These are phyloP conservation scores for Ceuthmochares aereus DNA, from an alignment of 2,113 vertebrate species.

Conservation along the genomic window DNA sequence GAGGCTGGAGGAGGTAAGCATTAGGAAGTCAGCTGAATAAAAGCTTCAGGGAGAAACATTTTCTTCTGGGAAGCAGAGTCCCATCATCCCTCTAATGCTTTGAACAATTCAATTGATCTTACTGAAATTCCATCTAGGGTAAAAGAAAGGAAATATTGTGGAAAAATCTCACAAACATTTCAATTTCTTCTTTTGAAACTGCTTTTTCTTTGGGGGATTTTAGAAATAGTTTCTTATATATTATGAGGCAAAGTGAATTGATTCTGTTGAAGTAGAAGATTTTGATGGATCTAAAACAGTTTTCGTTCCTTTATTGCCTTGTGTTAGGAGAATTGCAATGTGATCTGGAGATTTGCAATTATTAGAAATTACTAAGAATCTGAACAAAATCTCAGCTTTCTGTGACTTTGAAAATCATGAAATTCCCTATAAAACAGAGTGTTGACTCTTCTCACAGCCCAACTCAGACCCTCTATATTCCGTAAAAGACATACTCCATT, in stretches of 20 bases:
- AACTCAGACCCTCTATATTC: background rate
- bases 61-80: background rate
- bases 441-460: background rate
- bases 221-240: constrained; percentile 6
- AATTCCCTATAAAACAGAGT: background rate
- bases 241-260: constrained; percentile 14
- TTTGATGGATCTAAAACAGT: constrained; percentile 43
- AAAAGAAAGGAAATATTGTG: background rate
- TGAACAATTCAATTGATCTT: constrained; percentile 21
- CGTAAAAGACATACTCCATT: background rate
- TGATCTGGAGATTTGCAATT: background rate
- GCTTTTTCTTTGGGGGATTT: constrained; percentile 36
- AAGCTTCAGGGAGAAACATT: background rate
- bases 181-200: background rate
- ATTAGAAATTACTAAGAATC: background rate
- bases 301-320: constrained; percentile 36
- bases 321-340: constrained; percentile 3
- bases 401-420: background rate
- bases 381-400: background rate
- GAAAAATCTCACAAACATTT: background rate
- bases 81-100: background rate
- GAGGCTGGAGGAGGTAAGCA: background rate
- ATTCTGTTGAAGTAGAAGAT: constrained; percentile 26
- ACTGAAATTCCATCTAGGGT: background rate
- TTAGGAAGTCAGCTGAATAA: background rate